Base-by-base conservation (phyloP, 2,113 vertebrate genomes). In the Colossoma macropomum region DNA sequence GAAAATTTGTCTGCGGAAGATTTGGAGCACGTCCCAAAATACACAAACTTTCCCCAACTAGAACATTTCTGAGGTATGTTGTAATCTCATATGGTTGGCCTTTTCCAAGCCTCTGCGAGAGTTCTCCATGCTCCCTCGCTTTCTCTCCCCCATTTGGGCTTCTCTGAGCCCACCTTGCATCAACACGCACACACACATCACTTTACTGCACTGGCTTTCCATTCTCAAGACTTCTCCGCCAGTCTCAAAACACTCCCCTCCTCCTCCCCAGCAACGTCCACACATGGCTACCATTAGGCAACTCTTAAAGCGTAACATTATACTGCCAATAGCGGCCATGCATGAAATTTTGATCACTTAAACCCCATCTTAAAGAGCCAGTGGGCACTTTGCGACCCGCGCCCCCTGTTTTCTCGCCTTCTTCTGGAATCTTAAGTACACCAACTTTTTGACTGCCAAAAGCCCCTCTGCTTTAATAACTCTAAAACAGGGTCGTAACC, bases 311-410 rank as follows among this genome's bases (percentile, higher is more conserved):
- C 73, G 94, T 90, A 88, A 91, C 92, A 87, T 93, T 94, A 93
- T 90, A 93, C 92, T 90, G 86, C 88, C 81, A 75, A 92, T 87
- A 80, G 88, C 92, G 90, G 88, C 89, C 92, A 89, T 87, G 74
- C 83, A 85, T 91, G 88, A 93, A 89, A 94, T 91, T 80, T 90
- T 92, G 92, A 95, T 94, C 94, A 91, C 91, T 90, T 91, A 92
- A 93, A 90, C 90, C 92, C 89, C 27, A 88, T 92, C 93, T 95
- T 94, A 93, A 92, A 95, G 94, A 93, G 90, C 41, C 45, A 90
- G 91, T 83, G 81, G 78, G 77, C 63, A 91, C 88, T 89, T 84
- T 86, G 88, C 89, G 88, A 88, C 89, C 87, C 86, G 79, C 88
- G 91, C 65, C 88, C 45, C 70, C 63, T 66, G 65, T 68, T 68